Evolutionary conservation across 2,888 invertebrate species (phyloP).

Genomic region (Gisinianus flammeolus): DNA sequence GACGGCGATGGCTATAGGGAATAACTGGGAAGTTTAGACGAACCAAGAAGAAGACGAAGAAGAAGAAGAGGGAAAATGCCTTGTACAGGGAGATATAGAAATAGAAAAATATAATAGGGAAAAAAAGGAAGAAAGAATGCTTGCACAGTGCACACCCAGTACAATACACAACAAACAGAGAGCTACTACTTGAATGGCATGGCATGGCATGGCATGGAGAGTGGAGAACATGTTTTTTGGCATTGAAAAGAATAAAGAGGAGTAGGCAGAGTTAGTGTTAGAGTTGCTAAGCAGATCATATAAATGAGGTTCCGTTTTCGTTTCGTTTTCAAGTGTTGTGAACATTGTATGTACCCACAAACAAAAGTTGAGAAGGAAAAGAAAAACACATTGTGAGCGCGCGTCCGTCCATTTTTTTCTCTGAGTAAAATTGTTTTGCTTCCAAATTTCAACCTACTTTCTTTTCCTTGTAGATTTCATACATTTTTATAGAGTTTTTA

Average conservation of each 20-base stretch:
- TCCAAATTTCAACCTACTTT: neutral
- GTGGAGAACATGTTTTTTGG: neutral
- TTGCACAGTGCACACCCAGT: too few relatives aligned
- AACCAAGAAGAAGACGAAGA: too few relatives aligned
- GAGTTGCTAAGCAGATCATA: constrained; percentile 12
- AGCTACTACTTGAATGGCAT: neutral
- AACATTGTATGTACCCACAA: too few relatives aligned
- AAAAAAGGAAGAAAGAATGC: too few relatives aligned
- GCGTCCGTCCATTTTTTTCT: neutral
- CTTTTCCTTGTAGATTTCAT: too few relatives aligned
- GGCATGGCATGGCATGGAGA: neutral
- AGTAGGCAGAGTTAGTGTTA: neutral
- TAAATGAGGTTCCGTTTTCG: constrained; percentile 19
- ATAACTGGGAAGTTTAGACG: too few relatives aligned
- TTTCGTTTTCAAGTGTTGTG: neutral
- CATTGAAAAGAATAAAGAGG: neutral
- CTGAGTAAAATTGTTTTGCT: neutral
- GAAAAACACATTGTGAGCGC: neutral
- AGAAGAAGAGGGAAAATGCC: too few relatives aligned
- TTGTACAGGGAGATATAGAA: too few relatives aligned
- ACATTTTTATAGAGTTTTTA: too few relatives aligned
- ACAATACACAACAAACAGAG: neutral
- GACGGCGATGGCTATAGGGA: too few relatives aligned
- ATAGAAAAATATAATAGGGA: too few relatives aligned
- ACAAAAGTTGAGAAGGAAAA: constrained; percentile 11